phyloP scores from a whole-genome alignment of 2,113 vertebrate genomes.

The Malurus elegans region DNA sequence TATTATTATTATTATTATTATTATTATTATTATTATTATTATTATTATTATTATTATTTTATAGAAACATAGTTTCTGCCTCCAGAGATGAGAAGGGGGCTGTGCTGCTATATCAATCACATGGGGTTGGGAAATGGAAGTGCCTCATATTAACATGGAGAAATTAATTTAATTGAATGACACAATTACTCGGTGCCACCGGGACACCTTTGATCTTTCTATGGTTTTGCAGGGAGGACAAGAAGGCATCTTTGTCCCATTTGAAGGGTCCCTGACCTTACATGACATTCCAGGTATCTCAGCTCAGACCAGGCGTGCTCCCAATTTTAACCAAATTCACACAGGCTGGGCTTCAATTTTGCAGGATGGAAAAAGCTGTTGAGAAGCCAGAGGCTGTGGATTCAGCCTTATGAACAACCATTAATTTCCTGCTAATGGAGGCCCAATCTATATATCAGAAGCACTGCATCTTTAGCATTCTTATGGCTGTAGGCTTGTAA shows the following conservation, averaged over 20 bases:
- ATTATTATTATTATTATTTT: too few species aligned
- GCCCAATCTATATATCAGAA: slow-evolving; percentile 47
- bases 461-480: slow-evolving; percentile 29
- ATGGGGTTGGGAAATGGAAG: not conserved
- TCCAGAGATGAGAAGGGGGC: too few species aligned
- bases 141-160: not conserved
- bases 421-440: slow-evolving; percentile 57
- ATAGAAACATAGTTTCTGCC: too few species aligned
- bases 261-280: not conserved
- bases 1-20: too few species aligned
- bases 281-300: not conserved
- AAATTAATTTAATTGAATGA: not conserved
- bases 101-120: not conserved
- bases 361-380: slow-evolving; percentile 4
- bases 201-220: not conserved
- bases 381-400: not conserved
- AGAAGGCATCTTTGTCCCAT: not conserved
- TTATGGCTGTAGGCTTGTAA: slow-evolving; percentile 39
- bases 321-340: not conserved
- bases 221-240: not conserved
- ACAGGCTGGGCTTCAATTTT: not conserved
- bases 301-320: not conserved
- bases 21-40: too few species aligned
- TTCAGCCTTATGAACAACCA: not conserved
- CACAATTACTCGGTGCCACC: not conserved